phyloP scores from a whole-genome alignment of 2,888 invertebrate genomes.

The Leistus spinibarbis region DNA sequence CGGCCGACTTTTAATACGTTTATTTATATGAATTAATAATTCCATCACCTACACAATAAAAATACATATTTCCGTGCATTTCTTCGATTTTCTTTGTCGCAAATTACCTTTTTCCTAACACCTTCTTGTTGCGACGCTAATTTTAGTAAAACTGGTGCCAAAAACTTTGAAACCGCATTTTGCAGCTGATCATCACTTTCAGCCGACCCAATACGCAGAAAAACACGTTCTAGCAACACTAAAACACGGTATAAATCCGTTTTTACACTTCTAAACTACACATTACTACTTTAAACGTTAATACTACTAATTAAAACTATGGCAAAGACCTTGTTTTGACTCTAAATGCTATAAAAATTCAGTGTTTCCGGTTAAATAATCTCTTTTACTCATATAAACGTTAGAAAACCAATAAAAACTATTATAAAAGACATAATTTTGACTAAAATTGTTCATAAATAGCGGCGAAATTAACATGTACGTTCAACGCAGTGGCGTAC shows the following conservation, averaged over 20 bases:
- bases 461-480: too few species aligned
- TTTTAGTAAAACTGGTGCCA: slow-evolving; percentile 89
- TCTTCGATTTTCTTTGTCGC: background rate
- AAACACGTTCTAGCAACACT: slow-evolving; percentile 89
- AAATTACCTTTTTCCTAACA: slow-evolving; percentile 64
- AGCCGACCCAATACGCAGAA: slow-evolving; percentile 85
- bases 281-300: background rate
- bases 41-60: slow-evolving; percentile 79
- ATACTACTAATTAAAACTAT: background rate
- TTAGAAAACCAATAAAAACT: too few species aligned
- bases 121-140: slow-evolving; percentile 85
- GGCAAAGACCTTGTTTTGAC: too few species aligned
- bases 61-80: background rate
- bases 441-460: too few species aligned
- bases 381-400: too few species aligned
- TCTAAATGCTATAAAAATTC: too few species aligned
- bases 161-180: slow-evolving; percentile 77
- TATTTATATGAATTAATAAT: slow-evolving; percentile 88
- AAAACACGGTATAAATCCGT: slow-evolving; percentile 47
- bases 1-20: slow-evolving; percentile 82
- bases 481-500: too few species aligned
- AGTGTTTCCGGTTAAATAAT: too few species aligned
- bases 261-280: slow-evolving; percentile 10
- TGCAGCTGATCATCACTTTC: slow-evolving; percentile 90
- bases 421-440: too few species aligned